Conservation (phyloP, 2,797 vertebrate species). For the Cyprinodon diabolis region DNA sequence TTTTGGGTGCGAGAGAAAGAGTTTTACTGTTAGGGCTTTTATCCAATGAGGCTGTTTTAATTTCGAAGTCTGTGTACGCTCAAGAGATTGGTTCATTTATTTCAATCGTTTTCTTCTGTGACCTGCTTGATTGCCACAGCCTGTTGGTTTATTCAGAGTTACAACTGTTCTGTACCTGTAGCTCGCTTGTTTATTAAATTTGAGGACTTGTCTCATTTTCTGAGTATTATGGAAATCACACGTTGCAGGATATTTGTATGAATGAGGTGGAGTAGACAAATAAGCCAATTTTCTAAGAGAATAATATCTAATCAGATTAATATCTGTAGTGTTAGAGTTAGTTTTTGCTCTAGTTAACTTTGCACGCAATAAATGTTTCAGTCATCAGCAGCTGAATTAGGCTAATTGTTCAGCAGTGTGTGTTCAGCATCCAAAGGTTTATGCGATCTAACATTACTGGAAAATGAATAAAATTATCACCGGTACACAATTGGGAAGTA, state of each 20-base stretch:
- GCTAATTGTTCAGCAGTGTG: slow-evolving; percentile 52
- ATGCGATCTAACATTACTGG: slow-evolving; percentile 40
- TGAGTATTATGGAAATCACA: slow-evolving; percentile 71
- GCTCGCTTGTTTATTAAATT: slow-evolving; percentile 65
- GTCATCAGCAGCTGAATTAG: slow-evolving; percentile 56
- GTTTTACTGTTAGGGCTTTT: slow-evolving; percentile 29
- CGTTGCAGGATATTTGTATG: slow-evolving; percentile 58
- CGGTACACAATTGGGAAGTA: slow-evolving; percentile 20
- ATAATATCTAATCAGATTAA: slow-evolving; percentile 64
- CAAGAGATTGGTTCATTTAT: slow-evolving; percentile 53
- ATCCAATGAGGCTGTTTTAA: slow-evolving; percentile 45
- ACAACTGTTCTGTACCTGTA: slow-evolving; percentile 53
- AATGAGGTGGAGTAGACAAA: slow-evolving; percentile 67
- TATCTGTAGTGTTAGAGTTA: slow-evolving; percentile 38
- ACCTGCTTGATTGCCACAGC: slow-evolving; percentile 49
- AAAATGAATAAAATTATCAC: slow-evolving; percentile 37
- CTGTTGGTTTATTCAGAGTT: slow-evolving; percentile 52
- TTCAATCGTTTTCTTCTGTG: slow-evolving; percentile 51
- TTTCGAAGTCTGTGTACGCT: slow-evolving; percentile 50
- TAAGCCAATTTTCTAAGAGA: slow-evolving; percentile 61
- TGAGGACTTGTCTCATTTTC: slow-evolving; percentile 63
- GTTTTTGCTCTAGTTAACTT: slow-evolving; percentile 33
- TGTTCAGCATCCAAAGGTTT: slow-evolving; percentile 57
- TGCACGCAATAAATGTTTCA: slow-evolving; percentile 49
- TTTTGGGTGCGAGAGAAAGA: slow-evolving; percentile 32